Evolutionary conservation across 2,113 vertebrate genomes (phyloP), one percentile per base, ranked within the genome.

Genomic region (Reinhardtius hippoglossoides): DNA sequence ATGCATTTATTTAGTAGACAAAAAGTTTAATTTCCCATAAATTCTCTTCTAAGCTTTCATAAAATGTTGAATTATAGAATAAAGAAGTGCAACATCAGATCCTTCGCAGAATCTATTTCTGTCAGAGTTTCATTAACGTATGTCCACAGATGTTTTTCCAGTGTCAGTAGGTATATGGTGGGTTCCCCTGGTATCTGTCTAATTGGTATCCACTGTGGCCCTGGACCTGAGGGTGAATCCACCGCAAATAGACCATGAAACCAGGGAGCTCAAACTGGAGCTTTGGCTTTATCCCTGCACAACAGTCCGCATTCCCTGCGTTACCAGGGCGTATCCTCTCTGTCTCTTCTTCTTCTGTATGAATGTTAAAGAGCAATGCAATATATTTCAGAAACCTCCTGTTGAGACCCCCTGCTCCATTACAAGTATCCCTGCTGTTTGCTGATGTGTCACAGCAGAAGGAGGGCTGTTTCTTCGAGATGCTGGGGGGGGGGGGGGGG

Each of bases 381-480:
- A 42, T 42, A 13, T 13, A 42, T 42, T 42, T 42, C 40, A 42
- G 40, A 42, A 42, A 9, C 35, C 35, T 37, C 35, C 35, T 9
- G 8, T 37, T 9, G 7, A 23, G 54, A 21, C 27, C 40, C 58
- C 62, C 54, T 73, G 69, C 57, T 74, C 44, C 40, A 56, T 71
- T 21, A 63, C 74, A 70, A 78, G 72, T n/a, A 9, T 42, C n/a
- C 64, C 54, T 8, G 14, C 74, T 76, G 62, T 73, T 52, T 44
- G 21, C 23, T 48, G 57, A 54, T 63, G 40, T 74, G 82, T 54
- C 20, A 9, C 80, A 50, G 60, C 72, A 80, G 58, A 60, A 55
- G 69, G 56, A 66, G 37, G 37, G 59, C 26, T 65, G 75, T 52
- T 74, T 78, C 62, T 54, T 16, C 59, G 58, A 64, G 66, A 88